phyloP scores from a whole-genome alignment of 2,888 invertebrate species.

The Endomychus coccineus region DNA sequence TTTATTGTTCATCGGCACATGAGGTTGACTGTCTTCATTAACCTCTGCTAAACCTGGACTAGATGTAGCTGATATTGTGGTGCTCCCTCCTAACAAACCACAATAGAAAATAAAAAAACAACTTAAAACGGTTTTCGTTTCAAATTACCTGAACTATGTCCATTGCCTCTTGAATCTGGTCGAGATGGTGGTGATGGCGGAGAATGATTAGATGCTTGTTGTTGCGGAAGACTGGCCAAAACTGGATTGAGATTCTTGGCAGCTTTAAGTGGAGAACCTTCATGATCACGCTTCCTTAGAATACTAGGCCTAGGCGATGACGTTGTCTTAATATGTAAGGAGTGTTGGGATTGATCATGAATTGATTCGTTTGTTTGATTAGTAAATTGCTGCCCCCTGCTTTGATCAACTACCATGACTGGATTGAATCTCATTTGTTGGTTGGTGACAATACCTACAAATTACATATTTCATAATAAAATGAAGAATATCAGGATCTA shows the following conservation, averaged over 20 bases:
- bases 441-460: constrained; percentile 25
- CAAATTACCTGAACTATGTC: constrained; percentile 42
- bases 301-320: constrained; percentile 72
- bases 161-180: constrained; percentile 42
- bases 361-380: constrained; percentile 16
- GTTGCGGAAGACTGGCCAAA: constrained; percentile 33
- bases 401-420: constrained; percentile 42
- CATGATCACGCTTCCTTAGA: constrained; percentile 79
- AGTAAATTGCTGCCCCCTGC: constrained; percentile 26
- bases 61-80: constrained; percentile 80
- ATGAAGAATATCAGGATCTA: no score
- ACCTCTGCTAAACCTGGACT: constrained; percentile 64
- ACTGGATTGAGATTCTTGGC: constrained; percentile 53
- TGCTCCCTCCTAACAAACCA: constrained; percentile 60
- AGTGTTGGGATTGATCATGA: constrained; percentile 20
- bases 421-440: constrained; percentile 42
- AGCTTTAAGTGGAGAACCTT: constrained; percentile 58
- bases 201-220: constrained; percentile 22
- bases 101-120: no score
- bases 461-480: not conserved
- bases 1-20: constrained; percentile 33
- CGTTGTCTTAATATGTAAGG: constrained; percentile 6
- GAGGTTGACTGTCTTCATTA: constrained; percentile 45
- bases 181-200: constrained; percentile 40
- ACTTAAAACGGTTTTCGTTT: constrained; percentile 24